Conservation (phyloP, 2,888 invertebrate species). For the Rhamnusium bicolor region DNA sequence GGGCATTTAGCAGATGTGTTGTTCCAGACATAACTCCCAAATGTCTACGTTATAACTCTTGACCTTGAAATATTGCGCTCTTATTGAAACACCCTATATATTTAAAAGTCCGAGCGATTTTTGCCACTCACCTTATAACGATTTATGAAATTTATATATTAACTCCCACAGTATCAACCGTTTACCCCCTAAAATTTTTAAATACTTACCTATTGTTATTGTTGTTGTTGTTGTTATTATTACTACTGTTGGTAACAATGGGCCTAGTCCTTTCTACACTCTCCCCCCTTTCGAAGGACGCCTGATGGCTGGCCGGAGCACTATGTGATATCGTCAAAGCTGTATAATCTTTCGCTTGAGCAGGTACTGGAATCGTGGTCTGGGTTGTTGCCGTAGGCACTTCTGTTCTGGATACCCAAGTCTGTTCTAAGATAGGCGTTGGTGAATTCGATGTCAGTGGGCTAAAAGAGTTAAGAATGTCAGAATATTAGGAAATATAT, state of each 20-base stretch:
- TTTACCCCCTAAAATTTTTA: too few species aligned
- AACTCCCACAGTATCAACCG: too few species aligned
- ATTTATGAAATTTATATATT: too few species aligned
- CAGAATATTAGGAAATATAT: not conserved
- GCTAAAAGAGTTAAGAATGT: conserved; percentile 61
- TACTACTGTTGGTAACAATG: conserved; percentile 50
- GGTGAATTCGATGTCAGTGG: conserved; percentile 74
- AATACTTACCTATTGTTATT: conserved; percentile 49
- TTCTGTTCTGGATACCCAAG: conserved; percentile 70
- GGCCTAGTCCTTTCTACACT: conserved; percentile 66
- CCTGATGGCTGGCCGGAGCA: conserved; percentile 70
- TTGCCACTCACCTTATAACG: too few species aligned
- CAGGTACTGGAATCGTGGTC: conserved; percentile 58
- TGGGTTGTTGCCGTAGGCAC: conserved; percentile 59
- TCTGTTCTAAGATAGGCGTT: conserved; percentile 71
- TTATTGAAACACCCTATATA: too few species aligned
- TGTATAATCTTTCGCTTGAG: conserved; percentile 63
- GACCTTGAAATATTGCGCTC: too few species aligned
- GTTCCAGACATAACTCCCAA: too few species aligned
- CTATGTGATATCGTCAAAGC: conserved; percentile 69
- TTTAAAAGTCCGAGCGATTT: too few species aligned
- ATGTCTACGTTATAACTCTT: too few species aligned
- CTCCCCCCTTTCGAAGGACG: conserved; percentile 69
- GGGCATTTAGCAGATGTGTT: too few species aligned
- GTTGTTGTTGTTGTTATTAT: conserved; percentile 51